phyloP scores from a whole-genome alignment of 2,888 invertebrate genomes.

The Cantharis rufa region DNA sequence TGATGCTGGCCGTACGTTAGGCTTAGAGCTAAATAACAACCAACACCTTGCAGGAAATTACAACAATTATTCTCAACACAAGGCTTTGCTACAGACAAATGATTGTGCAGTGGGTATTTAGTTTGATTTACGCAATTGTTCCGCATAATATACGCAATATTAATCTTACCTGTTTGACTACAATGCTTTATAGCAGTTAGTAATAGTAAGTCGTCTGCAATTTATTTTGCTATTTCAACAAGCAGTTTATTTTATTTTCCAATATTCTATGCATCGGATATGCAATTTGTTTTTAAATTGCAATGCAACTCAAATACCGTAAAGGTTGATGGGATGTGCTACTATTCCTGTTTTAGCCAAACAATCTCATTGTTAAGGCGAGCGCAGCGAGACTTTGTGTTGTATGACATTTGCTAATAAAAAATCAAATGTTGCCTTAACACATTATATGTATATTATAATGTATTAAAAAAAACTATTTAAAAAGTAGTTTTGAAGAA shows the following conservation, averaged over 20 bases:
- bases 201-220: neutral
- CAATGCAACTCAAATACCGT: neutral
- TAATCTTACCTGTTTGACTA: slow-evolving; percentile 15
- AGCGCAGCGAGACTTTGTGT: no score
- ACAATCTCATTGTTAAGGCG: no score
- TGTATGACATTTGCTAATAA: no score
- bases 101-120: slow-evolving; percentile 38
- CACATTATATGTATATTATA: no score
- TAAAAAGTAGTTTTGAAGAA: no score
- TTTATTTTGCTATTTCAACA: neutral
- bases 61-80: slow-evolving; percentile 42
- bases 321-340: neutral
- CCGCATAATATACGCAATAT: slow-evolving; percentile 20
- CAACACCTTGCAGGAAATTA: slow-evolving; percentile 44
- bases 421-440: no score
- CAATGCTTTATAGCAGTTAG: neutral
- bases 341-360: no score
- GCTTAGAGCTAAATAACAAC: slow-evolving; percentile 22
- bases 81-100: slow-evolving; percentile 41
- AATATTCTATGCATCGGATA: neutral
- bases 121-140: slow-evolving; percentile 39
- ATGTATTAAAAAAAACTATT: no score
- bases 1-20: slow-evolving; percentile 11
- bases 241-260: neutral
- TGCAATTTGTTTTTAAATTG: neutral